Base-by-base conservation (phyloP, 1,140 invertebrate species). In the Psix sp. region DNA sequence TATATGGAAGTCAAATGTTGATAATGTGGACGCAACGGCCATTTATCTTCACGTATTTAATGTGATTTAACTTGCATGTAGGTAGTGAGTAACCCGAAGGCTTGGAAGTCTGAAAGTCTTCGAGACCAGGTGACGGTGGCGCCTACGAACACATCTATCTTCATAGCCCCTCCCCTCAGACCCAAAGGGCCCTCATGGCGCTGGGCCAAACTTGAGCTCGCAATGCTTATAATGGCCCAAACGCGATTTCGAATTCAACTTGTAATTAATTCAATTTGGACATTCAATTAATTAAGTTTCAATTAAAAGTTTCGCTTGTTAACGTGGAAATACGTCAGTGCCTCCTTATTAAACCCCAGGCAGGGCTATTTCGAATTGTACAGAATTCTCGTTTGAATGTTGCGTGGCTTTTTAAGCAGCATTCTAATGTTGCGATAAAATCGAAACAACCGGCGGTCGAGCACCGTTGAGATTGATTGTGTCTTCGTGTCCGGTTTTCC, bases 121-220 rank as follows among this genome's bases (percentile, higher is more conserved):
- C 51, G 79, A 75, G 77, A 80, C 79, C 82, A 86, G 84, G 84
- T 86, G 84, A 86, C 83, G 79, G 78, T 80, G 82, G 84, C 84
- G 86, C 84, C 83, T 84, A 54, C 68, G 66, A 82, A 45, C 76
- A 81, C 83, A 86, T 86, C 80, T 78, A 87, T 87, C 84, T 86
- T 86, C 74, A 67, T 63, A 57, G 71, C 72, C 63, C 65, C 73
- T 75, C 59, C 60, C 46, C 24, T 67, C 67, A 48, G 29, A 46
- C 63, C 60, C 40, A 67, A 56, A 7, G 49, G 26, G 43, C 39
- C 36, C 31, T 42, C 31, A 48, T 51, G 42, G 45, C 14, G 33
- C 14, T 43, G 35, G 10, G 42, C 20, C 16, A 4, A 38, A 13
- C 31, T n/a, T 11, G 29, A 21, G 2, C 33, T 11, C 15, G 31